Conservation (phyloP, 2,113 vertebrate genomes). For the Symphodus melops region DNA sequence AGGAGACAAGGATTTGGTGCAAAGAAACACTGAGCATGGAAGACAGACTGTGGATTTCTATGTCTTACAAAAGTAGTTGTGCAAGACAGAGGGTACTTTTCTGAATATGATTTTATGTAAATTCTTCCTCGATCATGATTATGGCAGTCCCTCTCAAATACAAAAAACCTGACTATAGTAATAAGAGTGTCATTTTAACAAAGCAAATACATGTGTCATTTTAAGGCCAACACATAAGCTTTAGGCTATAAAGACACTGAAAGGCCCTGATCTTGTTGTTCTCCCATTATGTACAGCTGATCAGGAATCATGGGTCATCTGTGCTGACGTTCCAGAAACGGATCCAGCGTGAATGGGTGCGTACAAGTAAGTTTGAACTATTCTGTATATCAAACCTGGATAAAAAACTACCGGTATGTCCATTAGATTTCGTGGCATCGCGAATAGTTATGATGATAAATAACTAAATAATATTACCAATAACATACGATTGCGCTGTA, state of each 20-base stretch:
- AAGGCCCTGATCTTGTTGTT: too few species aligned
- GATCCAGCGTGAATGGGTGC: too few species aligned
- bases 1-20: conserved; percentile 33
- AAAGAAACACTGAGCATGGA: conserved; percentile 19
- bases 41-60: not conserved
- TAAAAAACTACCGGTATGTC: not conserved
- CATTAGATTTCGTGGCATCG: not conserved
- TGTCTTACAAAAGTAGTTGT: conserved; percentile 1
- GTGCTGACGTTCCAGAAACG: too few species aligned
- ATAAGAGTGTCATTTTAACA: not conserved
- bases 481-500: too few species aligned
- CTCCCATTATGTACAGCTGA: too few species aligned
- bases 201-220: not conserved
- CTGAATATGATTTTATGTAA: conserved; percentile 5
- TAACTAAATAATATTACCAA: too few species aligned
- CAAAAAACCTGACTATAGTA: not conserved
- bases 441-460: too few species aligned
- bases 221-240: conserved; percentile 1
- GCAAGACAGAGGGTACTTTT: not conserved
- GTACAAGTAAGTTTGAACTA: too few species aligned
- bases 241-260: not conserved
- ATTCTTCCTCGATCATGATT: not conserved
- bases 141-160: not conserved
- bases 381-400: not conserved
- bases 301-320: too few species aligned